Base-by-base conservation (phyloP, 2,797 vertebrate genomes). In the Chiropotes sagulatus region DNA sequence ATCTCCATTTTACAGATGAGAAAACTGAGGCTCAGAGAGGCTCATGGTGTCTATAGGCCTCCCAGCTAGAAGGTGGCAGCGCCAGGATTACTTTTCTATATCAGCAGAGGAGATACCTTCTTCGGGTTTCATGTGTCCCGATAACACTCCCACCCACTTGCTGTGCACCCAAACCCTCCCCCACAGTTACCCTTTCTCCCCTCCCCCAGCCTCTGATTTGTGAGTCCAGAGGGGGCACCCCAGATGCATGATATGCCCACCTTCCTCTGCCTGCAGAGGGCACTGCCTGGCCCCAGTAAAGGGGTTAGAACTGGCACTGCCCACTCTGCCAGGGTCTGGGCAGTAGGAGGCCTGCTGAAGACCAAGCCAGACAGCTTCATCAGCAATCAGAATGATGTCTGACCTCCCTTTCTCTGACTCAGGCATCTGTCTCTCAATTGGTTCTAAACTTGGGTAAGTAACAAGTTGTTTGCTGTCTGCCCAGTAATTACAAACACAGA, bases 171-270 rank as follows among this genome's bases (percentile, higher is more conserved):
- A 73, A 14, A 26, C 2, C 20, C 36, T 39, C 7, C 4, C 12
- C 17, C 26, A 12, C 2, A 0, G 36, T 3, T 11, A 36, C 11
- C 0, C 0, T 4, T 11, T 9, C 30, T 41, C 5, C 33, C 67
- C 7, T 10, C 20, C 46, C 17, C 36, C 14, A 33, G 28, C 57
- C 80, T 26, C 52, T 50, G 36, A 39, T 0, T 26, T 64, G 50
- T 6, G 14, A 22, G 28, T 50, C 33, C 0, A 30, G 19, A 36
- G 46, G 17, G 26, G 41, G 8, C 28, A 13, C 15, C 11, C 79
- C 17, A 41, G 46, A 13, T 26, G 9, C 1, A 1, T 4, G 46
- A 28, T 15, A 17, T 6, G 36, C 20, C 1, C 33, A 0, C 26
- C 26, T 9, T 0, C 41, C 36, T 41, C 39, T 26, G 39, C 88